A percentile compares a stretch with the other conserved stretches of the same genome.
These are phyloP conservation scores for Strigamia transsilvanica DNA, from an alignment of 2,888 invertebrate genomes.

Conservation along the genomic window DNA sequence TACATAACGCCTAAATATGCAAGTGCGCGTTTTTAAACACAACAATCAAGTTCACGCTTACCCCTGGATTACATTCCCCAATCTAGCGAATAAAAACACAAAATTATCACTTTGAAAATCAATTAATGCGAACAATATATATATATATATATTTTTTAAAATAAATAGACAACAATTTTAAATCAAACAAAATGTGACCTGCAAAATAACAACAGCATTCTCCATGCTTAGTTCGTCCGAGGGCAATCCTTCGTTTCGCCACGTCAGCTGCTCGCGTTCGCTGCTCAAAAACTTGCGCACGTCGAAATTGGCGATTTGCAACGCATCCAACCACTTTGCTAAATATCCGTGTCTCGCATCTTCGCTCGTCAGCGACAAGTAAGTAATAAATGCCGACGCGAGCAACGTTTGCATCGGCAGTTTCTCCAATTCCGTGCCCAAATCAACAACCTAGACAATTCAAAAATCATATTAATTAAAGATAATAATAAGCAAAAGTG, in stretches of 20 bases:
- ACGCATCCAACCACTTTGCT: conserved; percentile 65
- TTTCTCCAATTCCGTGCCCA: conserved; percentile 71
- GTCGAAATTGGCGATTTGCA: conserved; percentile 66
- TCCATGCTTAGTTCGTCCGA: conserved; percentile 80
- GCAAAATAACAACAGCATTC: conserved; percentile 80
- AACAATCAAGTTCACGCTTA: conserved; percentile 34
- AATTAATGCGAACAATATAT: background rate
- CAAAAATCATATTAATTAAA: background rate
- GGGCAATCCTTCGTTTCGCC: conserved; percentile 86
- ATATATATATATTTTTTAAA: background rate
- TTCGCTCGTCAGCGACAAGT: conserved; percentile 76
- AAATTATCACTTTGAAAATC: background rate
- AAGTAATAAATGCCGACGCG: conserved; percentile 81
- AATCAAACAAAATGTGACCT: conserved; percentile 67
- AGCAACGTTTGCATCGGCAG: conserved; percentile 74
- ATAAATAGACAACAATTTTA: background rate
- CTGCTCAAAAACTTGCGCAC: conserved; percentile 70
- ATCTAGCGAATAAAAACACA: conserved; percentile 11
- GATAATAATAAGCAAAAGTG: background rate
- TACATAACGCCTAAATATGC: conserved; percentile 1
- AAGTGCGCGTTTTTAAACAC: background rate
- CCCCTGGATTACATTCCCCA: conserved; percentile 48
- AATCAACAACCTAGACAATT: conserved; percentile 63
- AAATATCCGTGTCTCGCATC: conserved; percentile 70
- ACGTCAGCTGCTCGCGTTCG: conserved; percentile 81